Conservation (phyloP, 2,888 invertebrate species). For the Nomada ruficornis region DNA sequence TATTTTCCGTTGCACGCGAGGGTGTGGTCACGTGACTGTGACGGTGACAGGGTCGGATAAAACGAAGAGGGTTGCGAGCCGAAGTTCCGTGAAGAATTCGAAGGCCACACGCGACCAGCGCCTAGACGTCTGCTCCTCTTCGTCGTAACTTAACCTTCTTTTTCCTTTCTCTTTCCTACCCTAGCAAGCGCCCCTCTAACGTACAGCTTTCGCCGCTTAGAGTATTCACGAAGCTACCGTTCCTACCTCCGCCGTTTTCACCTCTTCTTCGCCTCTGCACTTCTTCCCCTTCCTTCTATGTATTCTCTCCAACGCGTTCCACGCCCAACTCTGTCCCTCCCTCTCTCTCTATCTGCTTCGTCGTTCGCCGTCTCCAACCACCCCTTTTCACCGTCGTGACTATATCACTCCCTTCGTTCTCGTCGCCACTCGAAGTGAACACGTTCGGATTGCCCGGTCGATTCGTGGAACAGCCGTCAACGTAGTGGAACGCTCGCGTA, state of each 20-base stretch:
- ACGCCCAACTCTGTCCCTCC: slow-evolving; percentile 8
- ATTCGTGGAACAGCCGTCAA: slow-evolving; percentile 45
- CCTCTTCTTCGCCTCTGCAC: neutral
- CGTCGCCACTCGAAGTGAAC: slow-evolving; percentile 15
- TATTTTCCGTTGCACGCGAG: slow-evolving; percentile 51
- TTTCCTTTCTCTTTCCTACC: neutral
- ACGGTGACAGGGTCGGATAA: slow-evolving; percentile 51
- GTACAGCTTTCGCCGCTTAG: slow-evolving; percentile 24
- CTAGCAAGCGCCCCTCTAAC: neutral
- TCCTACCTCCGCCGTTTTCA: slow-evolving; percentile 15
- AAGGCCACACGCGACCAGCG: slow-evolving; percentile 62
- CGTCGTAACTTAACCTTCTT: slow-evolving; percentile 5
- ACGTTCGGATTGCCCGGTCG: slow-evolving; percentile 41
- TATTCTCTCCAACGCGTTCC: neutral
- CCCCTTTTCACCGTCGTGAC: neutral
- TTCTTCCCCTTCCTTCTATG: neutral
- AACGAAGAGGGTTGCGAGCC: slow-evolving; percentile 48
- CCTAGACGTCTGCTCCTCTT: slow-evolving; percentile 24
- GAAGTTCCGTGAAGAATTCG: slow-evolving; percentile 62
- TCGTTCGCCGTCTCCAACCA: too few species aligned
- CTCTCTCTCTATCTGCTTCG: neutral
- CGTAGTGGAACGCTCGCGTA: slow-evolving; percentile 5
- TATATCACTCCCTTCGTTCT: slow-evolving; percentile 24
- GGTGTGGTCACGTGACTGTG: slow-evolving; percentile 66
- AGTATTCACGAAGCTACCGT: slow-evolving; percentile 19